These are phyloP conservation scores for Parelbella ahira DNA, from an alignment of 2,888 invertebrate species.

Conservation along the genomic window DNA sequence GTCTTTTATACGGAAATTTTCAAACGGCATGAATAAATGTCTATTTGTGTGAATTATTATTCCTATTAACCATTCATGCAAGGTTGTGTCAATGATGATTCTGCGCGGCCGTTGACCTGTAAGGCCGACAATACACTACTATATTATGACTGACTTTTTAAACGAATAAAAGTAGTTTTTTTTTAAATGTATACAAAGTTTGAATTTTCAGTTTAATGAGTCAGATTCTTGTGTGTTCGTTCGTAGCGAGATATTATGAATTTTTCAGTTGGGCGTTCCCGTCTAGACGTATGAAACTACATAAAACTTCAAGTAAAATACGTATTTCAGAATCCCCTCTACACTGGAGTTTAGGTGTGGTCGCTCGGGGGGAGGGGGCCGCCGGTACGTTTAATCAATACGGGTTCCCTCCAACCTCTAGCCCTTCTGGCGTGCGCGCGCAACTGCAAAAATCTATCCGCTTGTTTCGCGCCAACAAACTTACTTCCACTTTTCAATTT, in stretches of 20 bases:
- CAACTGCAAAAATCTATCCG: constrained; percentile 41
- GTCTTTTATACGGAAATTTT: too few relatives aligned
- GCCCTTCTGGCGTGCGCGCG: constrained; percentile 60
- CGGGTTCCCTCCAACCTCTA: constrained; percentile 50
- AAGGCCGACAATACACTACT: constrained; percentile 29
- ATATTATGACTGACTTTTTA: constrained; percentile 14
- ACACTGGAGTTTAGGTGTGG: constrained; percentile 43
- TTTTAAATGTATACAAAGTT: too few relatives aligned
- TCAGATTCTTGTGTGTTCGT: too few relatives aligned
- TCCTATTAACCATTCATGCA: constrained; percentile 29
- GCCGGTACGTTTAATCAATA: constrained; percentile 65
- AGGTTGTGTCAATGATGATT: constrained; percentile 34
- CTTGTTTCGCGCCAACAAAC: constrained; percentile 55
- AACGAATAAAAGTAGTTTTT: too few relatives aligned
- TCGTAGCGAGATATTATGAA: neutral
- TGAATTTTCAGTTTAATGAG: too few relatives aligned
- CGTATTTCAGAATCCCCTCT: constrained; percentile 48
- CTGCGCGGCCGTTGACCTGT: constrained; percentile 34
- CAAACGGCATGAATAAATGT: constrained; percentile 8
- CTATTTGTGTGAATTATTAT: constrained; percentile 25
- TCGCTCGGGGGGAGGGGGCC: constrained; percentile 40
- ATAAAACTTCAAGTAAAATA: constrained; percentile 39
- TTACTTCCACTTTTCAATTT: constrained; percentile 26
- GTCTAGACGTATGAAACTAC: constrained; percentile 34
- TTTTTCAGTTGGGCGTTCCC: constrained; percentile 18